These are phyloP conservation scores for Vireo griseus DNA, from an alignment of 2,797 vertebrate genomes.

Conservation along the genomic window DNA sequence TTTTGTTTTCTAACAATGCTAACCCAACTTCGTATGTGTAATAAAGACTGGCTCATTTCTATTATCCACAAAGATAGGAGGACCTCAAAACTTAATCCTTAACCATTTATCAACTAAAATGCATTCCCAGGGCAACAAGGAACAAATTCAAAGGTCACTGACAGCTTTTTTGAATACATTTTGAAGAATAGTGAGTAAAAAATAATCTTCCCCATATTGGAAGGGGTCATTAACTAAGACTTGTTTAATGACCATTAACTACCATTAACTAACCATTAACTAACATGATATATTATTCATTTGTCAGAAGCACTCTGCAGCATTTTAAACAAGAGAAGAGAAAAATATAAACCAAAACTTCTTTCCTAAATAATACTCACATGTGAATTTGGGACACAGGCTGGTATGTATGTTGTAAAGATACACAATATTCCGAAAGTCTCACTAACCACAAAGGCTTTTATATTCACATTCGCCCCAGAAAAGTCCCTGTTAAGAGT, in stretches of 20 bases:
- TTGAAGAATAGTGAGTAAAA: background rate
- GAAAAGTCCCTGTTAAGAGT: background rate
- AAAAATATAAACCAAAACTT: background rate
- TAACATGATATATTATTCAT: background rate
- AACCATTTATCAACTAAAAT: background rate
- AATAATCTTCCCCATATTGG: background rate
- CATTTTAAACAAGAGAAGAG: background rate
- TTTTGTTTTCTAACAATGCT: background rate
- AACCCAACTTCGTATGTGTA: background rate
- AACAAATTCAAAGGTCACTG: background rate
- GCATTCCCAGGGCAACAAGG: background rate
- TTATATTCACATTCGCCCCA: background rate
- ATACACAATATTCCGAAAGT: background rate
- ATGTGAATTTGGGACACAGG: background rate
- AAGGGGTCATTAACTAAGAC: background rate
- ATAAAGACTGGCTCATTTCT: background rate
- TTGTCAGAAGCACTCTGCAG: background rate
- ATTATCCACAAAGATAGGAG: background rate
- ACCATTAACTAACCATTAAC: background rate
- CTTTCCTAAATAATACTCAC: background rate
- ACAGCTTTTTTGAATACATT: background rate
- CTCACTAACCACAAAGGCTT: background rate
- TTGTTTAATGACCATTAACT: background rate
- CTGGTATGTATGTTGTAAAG: accelerated
- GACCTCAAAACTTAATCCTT: background rate